Evolutionary conservation across 2,888 invertebrate species (phyloP).

Genomic region (Conistra vaccinii): DNA sequence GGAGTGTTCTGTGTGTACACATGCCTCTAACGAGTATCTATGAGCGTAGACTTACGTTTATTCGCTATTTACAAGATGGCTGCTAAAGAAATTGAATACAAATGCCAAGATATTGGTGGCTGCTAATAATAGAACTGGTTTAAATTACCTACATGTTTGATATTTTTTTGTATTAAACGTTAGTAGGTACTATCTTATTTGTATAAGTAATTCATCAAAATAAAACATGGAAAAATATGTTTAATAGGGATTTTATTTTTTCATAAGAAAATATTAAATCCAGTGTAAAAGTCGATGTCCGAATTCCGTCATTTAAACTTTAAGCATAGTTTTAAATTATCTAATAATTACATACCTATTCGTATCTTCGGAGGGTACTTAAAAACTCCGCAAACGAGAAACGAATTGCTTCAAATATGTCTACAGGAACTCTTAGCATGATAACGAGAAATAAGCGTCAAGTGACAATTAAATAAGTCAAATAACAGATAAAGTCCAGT

Average conservation of each 20-base stretch:
- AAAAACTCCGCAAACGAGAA: constrained; percentile 8
- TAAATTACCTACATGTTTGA: neutral
- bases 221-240: neutral
- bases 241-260: neutral
- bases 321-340: neutral
- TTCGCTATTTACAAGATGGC: neutral
- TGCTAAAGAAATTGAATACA: neutral
- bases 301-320: too few relatives aligned
- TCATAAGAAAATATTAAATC: neutral
- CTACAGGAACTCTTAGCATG: constrained; percentile 12
- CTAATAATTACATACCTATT: neutral
- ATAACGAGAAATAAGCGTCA: constrained; percentile 8
- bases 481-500: constrained; percentile 15
- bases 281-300: neutral
- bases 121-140: neutral
- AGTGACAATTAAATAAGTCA: constrained; percentile 16
- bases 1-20: neutral
- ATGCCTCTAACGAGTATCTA: constrained; percentile 17
- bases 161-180: neutral
- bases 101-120: neutral
- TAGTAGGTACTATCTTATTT: neutral
- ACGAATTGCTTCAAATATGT: constrained; percentile 29
- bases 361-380: neutral
- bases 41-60: constrained; percentile 13
- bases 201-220: neutral